Evolutionary conservation across 1,140 invertebrate genomes (phyloP), one percentile per base, ranked within the genome.

Genomic region (Lucilia sericata): DNA sequence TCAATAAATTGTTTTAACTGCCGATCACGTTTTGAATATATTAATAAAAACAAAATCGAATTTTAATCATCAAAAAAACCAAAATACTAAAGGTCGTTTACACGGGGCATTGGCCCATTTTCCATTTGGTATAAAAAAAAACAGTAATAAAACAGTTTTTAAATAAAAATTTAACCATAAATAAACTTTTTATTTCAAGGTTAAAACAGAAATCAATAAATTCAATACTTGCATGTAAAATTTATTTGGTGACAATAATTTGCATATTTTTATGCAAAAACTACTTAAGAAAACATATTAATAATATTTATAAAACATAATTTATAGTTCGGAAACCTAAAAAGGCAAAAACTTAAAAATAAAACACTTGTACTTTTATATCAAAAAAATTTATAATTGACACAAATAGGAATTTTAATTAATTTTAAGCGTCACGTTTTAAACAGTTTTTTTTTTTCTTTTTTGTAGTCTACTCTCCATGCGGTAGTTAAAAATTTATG

Each of bases 71-170:
- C 8, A 47, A 76, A 47, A 76, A 76, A 47, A 30, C 8, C 60
- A 70, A 70, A 70, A 70, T 21, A 70, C 9, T 70, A 70, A 70
- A 70, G 60, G 42, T 76, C 42, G 30, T 76, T 76, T 47, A 76
- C 30, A 76, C 30, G 36, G 75, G 75, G 10, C 30, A 42, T 36
- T 42, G 75, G 42, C 75, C 30, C 75, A 76, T 76, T 17, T 42
- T 76, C 36, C 9, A 13, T n/a, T 75, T 75, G n/a, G n/a, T n/a
- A n/a, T 36, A 25, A 13, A 30, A 30, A 30, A 76, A 76, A 76
- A 5, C 12, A 36, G 14, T 42, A 2, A n/a, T n/a, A 42, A 36
- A 3, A 76, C 42, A 17, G 42, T 42, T 76, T 36, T 76, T n/a
- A n/a, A n/a, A n/a, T n/a, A n/a, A 75, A 36, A 36, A 51, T 7